Percentiles rank a stretch among this genome's conserved stretches.
Evolutionary conservation across 2,797 vertebrate species (phyloP).

Genomic region (Ceyx erithaca): DNA sequence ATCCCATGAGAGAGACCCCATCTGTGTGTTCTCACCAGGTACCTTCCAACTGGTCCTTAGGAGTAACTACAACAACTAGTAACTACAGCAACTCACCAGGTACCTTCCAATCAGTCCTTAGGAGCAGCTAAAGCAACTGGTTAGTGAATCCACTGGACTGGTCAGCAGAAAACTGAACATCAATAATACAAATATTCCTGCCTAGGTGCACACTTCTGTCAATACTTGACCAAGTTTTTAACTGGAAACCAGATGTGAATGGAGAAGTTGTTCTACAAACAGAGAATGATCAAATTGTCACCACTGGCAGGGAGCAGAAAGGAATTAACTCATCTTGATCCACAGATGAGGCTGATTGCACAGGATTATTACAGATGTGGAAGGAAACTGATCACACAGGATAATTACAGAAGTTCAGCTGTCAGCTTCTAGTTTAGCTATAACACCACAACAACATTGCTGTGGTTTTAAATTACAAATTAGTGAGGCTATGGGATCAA

Average conservation of each 20-base stretch:
- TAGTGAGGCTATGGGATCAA: neutral
- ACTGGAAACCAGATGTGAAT: neutral
- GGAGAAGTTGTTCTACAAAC: neutral
- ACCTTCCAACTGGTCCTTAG: neutral
- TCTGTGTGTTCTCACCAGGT: neutral
- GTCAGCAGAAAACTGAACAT: neutral
- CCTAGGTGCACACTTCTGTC: neutral
- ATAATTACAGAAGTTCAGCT: slow-evolving; percentile 1
- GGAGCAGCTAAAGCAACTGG: neutral
- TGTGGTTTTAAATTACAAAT: neutral
- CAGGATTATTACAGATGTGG: neutral
- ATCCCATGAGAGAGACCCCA: neutral
- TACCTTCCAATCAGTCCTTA: too few species aligned
- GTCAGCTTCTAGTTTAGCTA: neutral
- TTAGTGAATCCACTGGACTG: neutral
- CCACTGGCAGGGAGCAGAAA: neutral
- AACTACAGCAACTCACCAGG: too few species aligned
- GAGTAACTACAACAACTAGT: neutral
- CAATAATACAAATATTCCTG: neutral
- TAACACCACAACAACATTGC: neutral
- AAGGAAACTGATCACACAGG: neutral
- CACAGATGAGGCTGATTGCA: neutral
- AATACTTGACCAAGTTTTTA: neutral
- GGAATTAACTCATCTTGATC: neutral
- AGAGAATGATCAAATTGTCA: neutral